Conservation (phyloP, 2,888 invertebrate species). For the Phrixothrix hirtus region DNA sequence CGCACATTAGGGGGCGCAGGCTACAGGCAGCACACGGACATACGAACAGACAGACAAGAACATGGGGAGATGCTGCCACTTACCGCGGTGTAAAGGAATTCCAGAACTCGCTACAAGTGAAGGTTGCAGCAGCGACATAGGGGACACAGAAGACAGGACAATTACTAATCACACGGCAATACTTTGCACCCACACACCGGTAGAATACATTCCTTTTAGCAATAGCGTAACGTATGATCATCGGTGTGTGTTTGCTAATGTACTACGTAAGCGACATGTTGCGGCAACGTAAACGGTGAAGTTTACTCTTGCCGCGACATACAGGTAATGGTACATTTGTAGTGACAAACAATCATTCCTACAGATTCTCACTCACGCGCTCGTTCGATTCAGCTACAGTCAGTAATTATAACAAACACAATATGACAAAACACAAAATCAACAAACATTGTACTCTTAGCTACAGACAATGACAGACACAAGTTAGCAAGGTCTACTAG, state of each 20-base stretch:
- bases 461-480: constrained; percentile 60
- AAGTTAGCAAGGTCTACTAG: constrained; percentile 55
- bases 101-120: constrained; percentile 91
- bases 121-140: constrained; percentile 67
- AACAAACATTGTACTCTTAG: constrained; percentile 50
- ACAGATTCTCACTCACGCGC: constrained; percentile 37
- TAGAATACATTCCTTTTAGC: no score
- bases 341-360: constrained; percentile 36
- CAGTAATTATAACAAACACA: constrained; percentile 50
- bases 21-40: constrained; percentile 57
- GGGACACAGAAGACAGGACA: constrained; percentile 67
- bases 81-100: constrained; percentile 98
- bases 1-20: constrained; percentile 54
- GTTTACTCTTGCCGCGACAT: constrained; percentile 30
- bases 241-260: constrained; percentile 38
- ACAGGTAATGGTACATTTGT: constrained; percentile 32
- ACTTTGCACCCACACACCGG: constrained; percentile 41
- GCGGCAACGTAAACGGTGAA: constrained; percentile 26
- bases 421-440: constrained; percentile 48
- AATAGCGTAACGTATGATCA: background rate
- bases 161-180: constrained; percentile 58
- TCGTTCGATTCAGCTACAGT: constrained; percentile 23
- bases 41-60: constrained; percentile 54
- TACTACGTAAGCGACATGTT: constrained; percentile 48
- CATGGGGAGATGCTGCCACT: constrained; percentile 70